A percentile compares a stretch with the other conserved stretches of the same genome.
Evolutionary conservation across 35 echinoderm and acorn worm genomes (phyloP).

Genomic region (Heliocidaris erythrogramma): DNA sequence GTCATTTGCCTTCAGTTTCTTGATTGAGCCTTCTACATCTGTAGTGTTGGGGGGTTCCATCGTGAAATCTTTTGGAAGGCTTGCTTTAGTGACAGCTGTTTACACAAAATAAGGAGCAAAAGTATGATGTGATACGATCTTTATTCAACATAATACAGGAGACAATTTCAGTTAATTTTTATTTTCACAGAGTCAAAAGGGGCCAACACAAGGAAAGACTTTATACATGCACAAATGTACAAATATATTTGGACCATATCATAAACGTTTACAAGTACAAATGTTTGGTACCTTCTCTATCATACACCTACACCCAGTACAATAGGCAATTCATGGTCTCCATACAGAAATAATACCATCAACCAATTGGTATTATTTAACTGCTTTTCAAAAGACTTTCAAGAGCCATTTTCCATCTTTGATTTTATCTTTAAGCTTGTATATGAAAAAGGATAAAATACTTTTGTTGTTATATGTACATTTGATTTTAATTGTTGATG

Average conservation of each 20-base stretch:
- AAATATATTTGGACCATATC: too few species aligned
- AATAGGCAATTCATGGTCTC: too few species aligned
- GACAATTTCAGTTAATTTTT: not conserved
- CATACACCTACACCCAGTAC: too few species aligned
- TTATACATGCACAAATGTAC: too few species aligned
- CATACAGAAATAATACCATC: too few species aligned
- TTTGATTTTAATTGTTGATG: not conserved
- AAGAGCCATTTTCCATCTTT: too few species aligned
- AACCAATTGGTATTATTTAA: too few species aligned
- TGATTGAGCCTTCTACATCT: conserved; percentile 80
- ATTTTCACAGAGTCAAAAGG: not conserved
- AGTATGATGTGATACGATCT: not conserved
- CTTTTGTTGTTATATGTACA: not conserved
- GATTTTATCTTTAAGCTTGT: too few species aligned
- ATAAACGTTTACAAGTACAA: too few species aligned
- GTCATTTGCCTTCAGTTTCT: conserved; percentile 77
- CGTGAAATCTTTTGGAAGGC: conserved; percentile 12
- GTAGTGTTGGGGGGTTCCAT: conserved; percentile 44
- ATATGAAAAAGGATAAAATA: too few species aligned
- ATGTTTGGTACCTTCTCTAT: too few species aligned
- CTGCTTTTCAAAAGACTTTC: too few species aligned
- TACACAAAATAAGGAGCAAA: not conserved
- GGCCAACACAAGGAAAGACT: not conserved
- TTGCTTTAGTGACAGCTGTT: conserved; percentile 31
- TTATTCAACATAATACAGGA: not conserved